Conservation (phyloP, 2,113 vertebrate species). For the Pavo muticus region DNA sequence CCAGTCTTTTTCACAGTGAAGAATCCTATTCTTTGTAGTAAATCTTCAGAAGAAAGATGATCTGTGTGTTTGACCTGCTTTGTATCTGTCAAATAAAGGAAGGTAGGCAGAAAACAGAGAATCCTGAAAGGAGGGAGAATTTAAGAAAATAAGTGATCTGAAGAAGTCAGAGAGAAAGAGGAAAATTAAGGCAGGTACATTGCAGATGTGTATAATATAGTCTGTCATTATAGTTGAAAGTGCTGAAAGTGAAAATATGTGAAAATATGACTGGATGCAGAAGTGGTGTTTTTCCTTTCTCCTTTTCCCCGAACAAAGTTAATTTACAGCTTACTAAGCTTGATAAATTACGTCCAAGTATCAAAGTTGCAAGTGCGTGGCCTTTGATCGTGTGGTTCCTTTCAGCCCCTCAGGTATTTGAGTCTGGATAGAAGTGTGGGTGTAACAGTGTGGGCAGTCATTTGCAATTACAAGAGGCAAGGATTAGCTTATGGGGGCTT, state of each 20-base stretch:
- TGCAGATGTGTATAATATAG: rapidly evolving
- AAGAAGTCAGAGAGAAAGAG: background rate
- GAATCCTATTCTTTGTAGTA: background rate
- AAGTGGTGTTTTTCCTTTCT: background rate
- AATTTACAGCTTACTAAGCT: background rate
- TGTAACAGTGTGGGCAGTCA: background rate
- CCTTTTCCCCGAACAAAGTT: background rate
- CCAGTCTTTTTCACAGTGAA: background rate
- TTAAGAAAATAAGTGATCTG: background rate
- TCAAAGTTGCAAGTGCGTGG: background rate
- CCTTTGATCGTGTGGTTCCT: background rate
- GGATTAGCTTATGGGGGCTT: background rate
- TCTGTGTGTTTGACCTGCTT: background rate
- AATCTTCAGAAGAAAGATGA: background rate
- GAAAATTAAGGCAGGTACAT: background rate
- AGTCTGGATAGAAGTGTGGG: background rate
- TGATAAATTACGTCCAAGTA: background rate
- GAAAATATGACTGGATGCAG: background rate
- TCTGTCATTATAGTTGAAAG: background rate
- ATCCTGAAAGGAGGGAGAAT: background rate
- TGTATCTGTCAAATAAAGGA: background rate
- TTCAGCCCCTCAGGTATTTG: background rate
- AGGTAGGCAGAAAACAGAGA: background rate
- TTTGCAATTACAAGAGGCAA: background rate
- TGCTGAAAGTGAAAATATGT: background rate